phyloP scores from a whole-genome alignment of 2,888 invertebrate genomes.

The Pandemis cinnamomeana region DNA sequence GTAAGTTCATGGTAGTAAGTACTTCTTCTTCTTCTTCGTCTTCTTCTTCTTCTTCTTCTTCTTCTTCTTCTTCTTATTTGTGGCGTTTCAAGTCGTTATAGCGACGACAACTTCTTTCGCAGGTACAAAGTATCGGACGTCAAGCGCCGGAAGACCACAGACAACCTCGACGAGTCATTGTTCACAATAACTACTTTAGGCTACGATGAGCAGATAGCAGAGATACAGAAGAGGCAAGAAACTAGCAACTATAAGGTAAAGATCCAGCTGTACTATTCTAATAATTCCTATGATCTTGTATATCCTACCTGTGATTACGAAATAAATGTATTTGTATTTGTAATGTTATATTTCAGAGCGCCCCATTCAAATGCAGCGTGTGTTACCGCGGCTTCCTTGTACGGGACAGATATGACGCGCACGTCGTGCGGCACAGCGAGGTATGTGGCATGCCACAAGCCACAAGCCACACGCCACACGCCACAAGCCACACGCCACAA shows the following conservation, averaged over 20 bases:
- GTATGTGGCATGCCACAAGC: conserved; percentile 47
- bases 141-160: conserved; percentile 61
- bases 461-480: no score
- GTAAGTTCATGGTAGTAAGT: no score
- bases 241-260: conserved; percentile 50
- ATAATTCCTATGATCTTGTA: no score
- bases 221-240: conserved; percentile 65
- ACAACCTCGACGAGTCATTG: conserved; percentile 64
- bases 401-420: conserved; percentile 66
- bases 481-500: no score
- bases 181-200: conserved; percentile 65
- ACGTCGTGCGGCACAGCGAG: conserved; percentile 68
- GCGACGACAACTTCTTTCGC: no score
- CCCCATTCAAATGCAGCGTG: conserved; percentile 63
- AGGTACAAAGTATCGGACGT: conserved; percentile 70
- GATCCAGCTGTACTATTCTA: no score
- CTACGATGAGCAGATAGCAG: conserved; percentile 72
- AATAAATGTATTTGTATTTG: no score
- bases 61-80: no score
- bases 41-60: no score
- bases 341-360: conserved; percentile 41
- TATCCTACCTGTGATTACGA: no score
- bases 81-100: no score
- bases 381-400: conserved; percentile 71
- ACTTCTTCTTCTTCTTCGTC: no score